These are phyloP conservation scores for Okamejei kenojei DNA, from an alignment of 2,797 vertebrate genomes.

Conservation along the genomic window DNA sequence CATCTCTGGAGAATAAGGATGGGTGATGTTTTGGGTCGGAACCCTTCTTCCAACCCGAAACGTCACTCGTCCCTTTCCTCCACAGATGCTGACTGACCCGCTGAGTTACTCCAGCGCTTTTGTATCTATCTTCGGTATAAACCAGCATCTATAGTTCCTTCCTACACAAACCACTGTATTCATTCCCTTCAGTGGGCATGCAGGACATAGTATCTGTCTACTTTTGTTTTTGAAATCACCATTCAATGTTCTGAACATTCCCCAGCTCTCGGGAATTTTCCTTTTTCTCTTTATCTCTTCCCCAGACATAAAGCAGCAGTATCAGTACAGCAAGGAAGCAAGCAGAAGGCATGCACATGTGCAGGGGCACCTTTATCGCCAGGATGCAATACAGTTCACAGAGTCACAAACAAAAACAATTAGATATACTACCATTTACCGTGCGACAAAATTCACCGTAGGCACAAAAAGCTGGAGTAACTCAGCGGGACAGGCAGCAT, in stretches of 20 bases:
- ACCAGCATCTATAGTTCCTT: too few relatives aligned
- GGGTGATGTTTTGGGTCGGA: too few relatives aligned
- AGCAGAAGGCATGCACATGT: conserved; percentile 53
- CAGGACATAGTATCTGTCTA: not conserved
- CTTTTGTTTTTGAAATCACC: not conserved
- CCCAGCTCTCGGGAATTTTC: not conserved
- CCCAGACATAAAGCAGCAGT: conserved; percentile 52
- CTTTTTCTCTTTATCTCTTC: not conserved
- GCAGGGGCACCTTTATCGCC: conserved; percentile 54
- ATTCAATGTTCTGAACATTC: not conserved
- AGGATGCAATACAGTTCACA: conserved; percentile 59
- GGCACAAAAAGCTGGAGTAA: too few relatives aligned
- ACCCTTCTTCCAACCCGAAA: too few relatives aligned
- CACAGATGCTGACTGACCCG: too few relatives aligned
- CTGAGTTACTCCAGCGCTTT: too few relatives aligned
- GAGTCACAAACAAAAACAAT: conserved; percentile 33
- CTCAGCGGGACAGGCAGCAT: too few relatives aligned
- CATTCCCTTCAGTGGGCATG: not conserved
- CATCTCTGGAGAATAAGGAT: too few relatives aligned
- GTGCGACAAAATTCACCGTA: too few relatives aligned
- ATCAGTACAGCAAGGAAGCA: conserved; percentile 58
- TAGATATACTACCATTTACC: not conserved
- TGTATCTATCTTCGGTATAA: too few relatives aligned
- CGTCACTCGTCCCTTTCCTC: too few relatives aligned
- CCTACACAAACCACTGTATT: not conserved